Conservation (phyloP, 2,797 vertebrate genomes). For the Glossophaga mutica region DNA sequence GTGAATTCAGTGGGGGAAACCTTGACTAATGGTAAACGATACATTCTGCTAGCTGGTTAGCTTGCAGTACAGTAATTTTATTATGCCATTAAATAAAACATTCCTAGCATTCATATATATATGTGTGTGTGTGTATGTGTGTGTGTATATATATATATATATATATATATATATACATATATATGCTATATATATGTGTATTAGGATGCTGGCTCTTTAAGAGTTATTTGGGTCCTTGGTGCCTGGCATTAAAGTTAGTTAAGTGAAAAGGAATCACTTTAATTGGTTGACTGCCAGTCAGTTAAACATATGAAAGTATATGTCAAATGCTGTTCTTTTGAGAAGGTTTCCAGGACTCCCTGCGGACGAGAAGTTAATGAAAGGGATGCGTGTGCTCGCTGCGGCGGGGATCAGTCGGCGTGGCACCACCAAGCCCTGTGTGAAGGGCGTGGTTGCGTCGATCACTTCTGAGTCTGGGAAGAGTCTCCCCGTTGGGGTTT, state of each 20-base stretch:
- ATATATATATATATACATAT: not conserved
- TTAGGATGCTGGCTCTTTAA: not conserved
- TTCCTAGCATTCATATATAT: not conserved
- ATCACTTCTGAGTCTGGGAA: not conserved
- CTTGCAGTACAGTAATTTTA: not conserved
- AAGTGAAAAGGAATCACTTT: constrained; percentile 7
- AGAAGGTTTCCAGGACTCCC: not conserved
- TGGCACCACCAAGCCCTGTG: not conserved
- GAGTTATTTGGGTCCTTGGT: not conserved
- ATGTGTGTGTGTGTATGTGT: too few relatives aligned
- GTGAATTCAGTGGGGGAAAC: not conserved
- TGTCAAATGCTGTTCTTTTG: not conserved
- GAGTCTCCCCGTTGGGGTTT: not conserved
- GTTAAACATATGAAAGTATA: not conserved
- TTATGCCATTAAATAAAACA: not conserved
- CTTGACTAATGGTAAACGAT: not conserved
- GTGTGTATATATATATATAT: not conserved
- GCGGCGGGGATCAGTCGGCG: not conserved
- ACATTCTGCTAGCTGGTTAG: not conserved
- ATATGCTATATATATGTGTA: not conserved
- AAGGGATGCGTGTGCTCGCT: not conserved
- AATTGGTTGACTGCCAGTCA: not conserved
- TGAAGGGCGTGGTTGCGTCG: not conserved
- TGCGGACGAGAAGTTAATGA: not conserved
- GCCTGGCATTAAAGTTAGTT: not conserved